phyloP scores from a whole-genome alignment of 2,113 vertebrate species.

The Okapia johnstoni region DNA sequence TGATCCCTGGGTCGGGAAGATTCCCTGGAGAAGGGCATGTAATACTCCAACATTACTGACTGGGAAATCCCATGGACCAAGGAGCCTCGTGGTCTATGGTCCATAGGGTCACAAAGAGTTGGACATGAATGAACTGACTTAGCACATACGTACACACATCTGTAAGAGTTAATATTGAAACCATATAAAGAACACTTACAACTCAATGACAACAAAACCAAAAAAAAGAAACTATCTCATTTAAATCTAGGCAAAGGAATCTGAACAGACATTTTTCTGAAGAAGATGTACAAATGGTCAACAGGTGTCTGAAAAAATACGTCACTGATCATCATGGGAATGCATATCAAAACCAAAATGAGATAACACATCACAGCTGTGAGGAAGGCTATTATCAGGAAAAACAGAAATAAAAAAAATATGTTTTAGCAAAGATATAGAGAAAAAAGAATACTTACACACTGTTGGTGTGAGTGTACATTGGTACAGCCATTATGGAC shows the following conservation, averaged over 20 bases:
- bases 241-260: background rate
- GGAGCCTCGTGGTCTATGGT: background rate
- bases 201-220: background rate
- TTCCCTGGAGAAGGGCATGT: background rate
- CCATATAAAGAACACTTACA: background rate
- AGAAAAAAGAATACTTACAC: background rate
- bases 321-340: background rate
- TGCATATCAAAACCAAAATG: background rate
- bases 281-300: background rate
- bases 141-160: background rate
- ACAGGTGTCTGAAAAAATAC: background rate
- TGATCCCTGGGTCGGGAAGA: background rate
- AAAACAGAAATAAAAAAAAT: background rate
- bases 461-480: background rate
- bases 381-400: background rate
- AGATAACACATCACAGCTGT: background rate
- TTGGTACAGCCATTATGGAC: background rate
- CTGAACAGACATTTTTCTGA: background rate
- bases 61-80: background rate
- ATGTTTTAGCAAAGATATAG: background rate
- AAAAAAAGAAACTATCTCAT: background rate
- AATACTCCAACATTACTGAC: background rate
- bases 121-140: background rate
- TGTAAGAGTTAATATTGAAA: background rate
- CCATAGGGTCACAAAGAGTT: background rate